Evolutionary conservation across 2,797 vertebrate species (phyloP).

Genomic region (Champsocephalus esox): DNA sequence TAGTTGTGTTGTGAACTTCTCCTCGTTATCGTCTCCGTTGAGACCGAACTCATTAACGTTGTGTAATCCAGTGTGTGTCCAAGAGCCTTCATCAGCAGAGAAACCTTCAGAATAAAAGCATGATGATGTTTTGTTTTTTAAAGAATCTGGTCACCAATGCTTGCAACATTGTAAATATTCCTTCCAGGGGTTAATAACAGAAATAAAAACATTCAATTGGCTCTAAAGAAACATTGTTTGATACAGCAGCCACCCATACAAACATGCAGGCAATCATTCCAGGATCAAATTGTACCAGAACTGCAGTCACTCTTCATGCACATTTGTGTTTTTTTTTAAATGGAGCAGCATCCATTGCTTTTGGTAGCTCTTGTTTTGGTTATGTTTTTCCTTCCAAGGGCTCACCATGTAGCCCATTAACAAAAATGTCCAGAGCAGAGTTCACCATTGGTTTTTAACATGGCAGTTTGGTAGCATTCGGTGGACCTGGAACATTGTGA

Average conservation of each 20-base stretch:
- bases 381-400: conserved; percentile 14
- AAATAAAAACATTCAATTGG: conserved; percentile 49
- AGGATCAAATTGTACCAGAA: conserved; percentile 51
- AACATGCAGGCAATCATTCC: conserved; percentile 60
- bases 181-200: conserved; percentile 49
- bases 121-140: not conserved
- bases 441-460: conserved; percentile 34
- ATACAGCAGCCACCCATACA: conserved; percentile 51
- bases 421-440: conserved; percentile 23
- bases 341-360: conserved; percentile 3
- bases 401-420: conserved; percentile 6
- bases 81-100: conserved; percentile 49
- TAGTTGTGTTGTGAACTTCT: conserved; percentile 1
- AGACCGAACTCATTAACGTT: conserved; percentile 24
- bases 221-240: conserved; percentile 49
- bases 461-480: conserved; percentile 74
- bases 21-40: conserved; percentile 11
- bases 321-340: not conserved
- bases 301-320: conserved; percentile 64
- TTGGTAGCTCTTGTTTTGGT: conserved; percentile 39
- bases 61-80: conserved; percentile 65
- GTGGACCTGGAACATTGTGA: conserved; percentile 48
- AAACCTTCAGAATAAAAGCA: conserved; percentile 57
- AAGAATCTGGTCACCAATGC: conserved; percentile 25
- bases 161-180: conserved; percentile 30